Evolutionary conservation across 2,888 invertebrate species (phyloP).

Genomic region (Dryobota labecula): DNA sequence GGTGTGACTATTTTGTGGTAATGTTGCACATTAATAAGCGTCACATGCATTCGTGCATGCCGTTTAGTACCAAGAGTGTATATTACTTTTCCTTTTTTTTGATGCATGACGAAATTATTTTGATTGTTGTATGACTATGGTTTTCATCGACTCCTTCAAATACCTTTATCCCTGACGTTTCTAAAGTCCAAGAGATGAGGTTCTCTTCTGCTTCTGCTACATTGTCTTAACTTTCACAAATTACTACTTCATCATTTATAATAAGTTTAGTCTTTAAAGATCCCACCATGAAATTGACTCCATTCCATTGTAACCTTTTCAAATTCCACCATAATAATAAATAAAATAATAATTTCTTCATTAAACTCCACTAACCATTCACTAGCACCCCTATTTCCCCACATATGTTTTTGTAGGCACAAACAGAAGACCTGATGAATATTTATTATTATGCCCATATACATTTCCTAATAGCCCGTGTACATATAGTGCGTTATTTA

Average conservation of each 20-base stretch:
- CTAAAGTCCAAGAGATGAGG: rapidly evolving
- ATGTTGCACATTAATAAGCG: conserved; percentile 69
- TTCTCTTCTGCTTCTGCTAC: not conserved
- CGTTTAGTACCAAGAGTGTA: conserved; percentile 10
- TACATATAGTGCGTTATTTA: conserved; percentile 74
- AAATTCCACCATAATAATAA: conserved; percentile 15
- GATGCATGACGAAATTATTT: not conserved
- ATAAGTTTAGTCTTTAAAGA: not conserved
- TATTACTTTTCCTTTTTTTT: not conserved
- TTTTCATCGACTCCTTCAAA: not conserved
- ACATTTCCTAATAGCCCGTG: conserved; percentile 79
- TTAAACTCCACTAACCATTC: conserved; percentile 33
- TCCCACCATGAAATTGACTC: no score
- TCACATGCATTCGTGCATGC: conserved; percentile 52
- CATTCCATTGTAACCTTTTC: not conserved
- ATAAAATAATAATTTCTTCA: conserved; percentile 47
- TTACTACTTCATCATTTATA: not conserved
- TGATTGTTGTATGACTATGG: not conserved
- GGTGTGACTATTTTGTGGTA: conserved; percentile 61
- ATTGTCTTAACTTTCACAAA: not conserved
- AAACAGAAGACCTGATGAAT: conserved; percentile 80
- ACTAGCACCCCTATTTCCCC: conserved; percentile 34
- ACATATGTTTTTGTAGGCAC: conserved; percentile 76
- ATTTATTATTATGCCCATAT: conserved; percentile 76
- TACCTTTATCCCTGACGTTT: not conserved